Evolutionary conservation across 2,888 invertebrate genomes (phyloP), one percentile per base, ranked within the genome.

Genomic region (Trichopoda pennipes): DNA sequence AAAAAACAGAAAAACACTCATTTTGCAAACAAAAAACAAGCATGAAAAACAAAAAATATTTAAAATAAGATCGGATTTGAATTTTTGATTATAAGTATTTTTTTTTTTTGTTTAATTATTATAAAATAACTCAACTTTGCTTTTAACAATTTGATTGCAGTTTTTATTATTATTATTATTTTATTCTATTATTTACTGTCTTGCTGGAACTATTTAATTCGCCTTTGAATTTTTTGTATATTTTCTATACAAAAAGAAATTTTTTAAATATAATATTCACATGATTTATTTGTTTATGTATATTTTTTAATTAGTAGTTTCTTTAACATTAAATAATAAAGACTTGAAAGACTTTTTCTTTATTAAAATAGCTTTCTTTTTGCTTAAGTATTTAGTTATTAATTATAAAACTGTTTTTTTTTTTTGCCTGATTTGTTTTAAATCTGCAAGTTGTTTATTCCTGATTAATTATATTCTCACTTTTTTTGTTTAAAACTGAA

Each of bases 301-400:
- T 53, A 12, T 35, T 56, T 47, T 49, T 58, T n/a, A n/a, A 35
- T 23, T 72, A 21, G 60, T 61, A 60, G 56, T 70, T 63, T 68
- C 16, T 28, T n/a, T 42, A 32, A 64, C 7, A 32, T 73, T 77
- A 35, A 56, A 49, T 68, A 58, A 55, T 47, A 38, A 19, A 70
- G 47, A 78, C 55, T 56, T 66, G 61, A 35, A 79, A 79, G 78
- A 76, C 82, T 76, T 82, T 79, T 28, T 82, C 68, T 66, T 82
- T 72, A 38, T 82, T n/a, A n/a, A 82, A 79, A 70, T 76, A 82
- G 73, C 21, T 68, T 28, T 66, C 60, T 61, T 60, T 66, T 66
- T 32, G 19, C 42, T 64, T 80, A 69, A 66, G 69, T 38, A 56
- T 73, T 69, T 64, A 74, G 35, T 74, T 77, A 69, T 69, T 78